Evolutionary conservation across 2,888 invertebrate genomes (phyloP).

Genomic region (Antitype chi): DNA sequence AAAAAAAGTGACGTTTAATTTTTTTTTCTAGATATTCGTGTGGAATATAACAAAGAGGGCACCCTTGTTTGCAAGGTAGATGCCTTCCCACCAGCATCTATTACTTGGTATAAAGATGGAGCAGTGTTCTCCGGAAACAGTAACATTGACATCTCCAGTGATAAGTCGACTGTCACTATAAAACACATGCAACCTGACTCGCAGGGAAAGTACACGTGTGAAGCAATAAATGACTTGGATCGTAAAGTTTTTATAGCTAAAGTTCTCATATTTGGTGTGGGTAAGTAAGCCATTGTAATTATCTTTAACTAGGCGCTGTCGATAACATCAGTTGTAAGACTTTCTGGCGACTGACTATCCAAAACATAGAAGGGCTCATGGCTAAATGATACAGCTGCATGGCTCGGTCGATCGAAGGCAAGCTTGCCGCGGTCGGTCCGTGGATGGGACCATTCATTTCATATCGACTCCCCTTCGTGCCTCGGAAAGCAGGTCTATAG

Average conservation of each 20-base stretch:
- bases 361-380: background rate
- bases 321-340: background rate
- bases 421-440: background rate
- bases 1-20: background rate
- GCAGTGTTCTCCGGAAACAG: constrained; percentile 49
- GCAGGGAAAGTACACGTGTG: constrained; percentile 70
- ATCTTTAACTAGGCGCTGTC: no score
- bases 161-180: constrained; percentile 68
- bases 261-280: constrained; percentile 69
- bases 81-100: constrained; percentile 71
- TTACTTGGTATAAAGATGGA: constrained; percentile 71
- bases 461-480: background rate
- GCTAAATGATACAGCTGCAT: background rate
- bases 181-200: constrained; percentile 67
- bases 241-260: constrained; percentile 61
- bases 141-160: constrained; percentile 64
- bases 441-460: background rate
- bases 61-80: constrained; percentile 69
- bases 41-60: constrained; percentile 67
- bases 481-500: background rate
- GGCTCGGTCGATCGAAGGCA: background rate
- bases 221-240: constrained; percentile 65
- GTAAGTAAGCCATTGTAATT: constrained; percentile 60
- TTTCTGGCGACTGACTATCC: background rate
- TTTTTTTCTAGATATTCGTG: constrained; percentile 31